A percentile compares a stretch with the other conserved stretches of the same genome.
Conservation (phyloP, 2,797 vertebrate species). For the Chromis chromis region DNA sequence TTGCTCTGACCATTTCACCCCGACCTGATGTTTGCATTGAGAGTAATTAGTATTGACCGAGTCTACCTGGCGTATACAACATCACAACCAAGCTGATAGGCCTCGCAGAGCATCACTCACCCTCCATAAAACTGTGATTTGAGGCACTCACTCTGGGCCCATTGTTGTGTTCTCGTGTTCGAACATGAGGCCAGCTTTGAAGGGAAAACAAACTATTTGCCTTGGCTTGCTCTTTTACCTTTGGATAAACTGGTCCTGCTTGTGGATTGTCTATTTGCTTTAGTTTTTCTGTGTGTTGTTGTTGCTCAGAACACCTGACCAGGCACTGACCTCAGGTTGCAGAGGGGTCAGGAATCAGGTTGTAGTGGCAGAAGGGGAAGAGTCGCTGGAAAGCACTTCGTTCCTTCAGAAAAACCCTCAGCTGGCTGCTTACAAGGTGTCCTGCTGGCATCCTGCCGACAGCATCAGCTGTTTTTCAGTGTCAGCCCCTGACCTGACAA, state of each 20-base stretch:
- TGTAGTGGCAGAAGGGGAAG: conserved; percentile 51
- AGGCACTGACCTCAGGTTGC: conserved; percentile 89
- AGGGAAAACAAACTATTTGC: conserved; percentile 79
- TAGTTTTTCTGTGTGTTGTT: conserved; percentile 47
- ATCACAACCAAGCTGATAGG: conserved; percentile 74
- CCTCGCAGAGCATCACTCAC: conserved; percentile 70
- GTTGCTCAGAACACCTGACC: conserved; percentile 87
- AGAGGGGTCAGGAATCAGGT: conserved; percentile 30
- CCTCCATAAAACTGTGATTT: conserved; percentile 77
- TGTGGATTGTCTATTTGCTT: conserved; percentile 77
- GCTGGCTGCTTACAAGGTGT: conserved; percentile 93
- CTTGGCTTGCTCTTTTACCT: conserved; percentile 78
- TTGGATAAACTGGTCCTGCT: conserved; percentile 68
- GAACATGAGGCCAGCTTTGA: conserved; percentile 72
- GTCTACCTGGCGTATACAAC: conserved; percentile 69
- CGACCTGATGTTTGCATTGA: conserved; percentile 70
- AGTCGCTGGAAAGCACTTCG: conserved; percentile 64
- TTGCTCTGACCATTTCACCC: conserved; percentile 66
- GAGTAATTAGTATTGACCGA: conserved; percentile 74
- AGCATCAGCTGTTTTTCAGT: conserved; percentile 98
- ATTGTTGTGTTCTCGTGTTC: conserved; percentile 79
- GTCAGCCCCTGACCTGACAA: conserved; percentile 88
- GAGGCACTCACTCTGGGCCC: conserved; percentile 66
- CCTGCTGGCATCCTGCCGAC: conserved; percentile 91
- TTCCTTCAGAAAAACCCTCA: conserved; percentile 72